Percentiles rank a stretch among this genome's conserved stretches.
Evolutionary conservation across 2,888 invertebrate species (phyloP).

Genomic region (Drosophila maculinotata): DNA sequence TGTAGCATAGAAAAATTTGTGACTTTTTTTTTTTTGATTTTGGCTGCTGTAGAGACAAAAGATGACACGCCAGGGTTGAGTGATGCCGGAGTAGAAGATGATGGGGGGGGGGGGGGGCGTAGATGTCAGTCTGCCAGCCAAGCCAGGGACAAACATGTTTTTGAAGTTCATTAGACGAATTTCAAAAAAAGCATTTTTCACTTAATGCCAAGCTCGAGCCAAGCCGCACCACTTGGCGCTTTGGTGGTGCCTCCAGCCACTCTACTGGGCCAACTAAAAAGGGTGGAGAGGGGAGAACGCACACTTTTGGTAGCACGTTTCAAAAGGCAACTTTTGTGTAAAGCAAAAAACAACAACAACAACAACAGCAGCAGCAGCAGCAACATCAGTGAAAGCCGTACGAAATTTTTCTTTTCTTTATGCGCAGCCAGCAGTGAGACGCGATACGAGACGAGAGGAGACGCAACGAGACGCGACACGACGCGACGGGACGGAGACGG

Average conservation of each 20-base stretch:
- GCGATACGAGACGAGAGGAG: conserved; percentile 17
- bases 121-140: conserved; percentile 57
- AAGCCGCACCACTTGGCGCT: conserved; percentile 64
- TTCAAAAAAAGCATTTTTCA: conserved; percentile 73
- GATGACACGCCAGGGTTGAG: conserved; percentile 79
- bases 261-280: conserved; percentile 1
- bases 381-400: conserved; percentile 61
- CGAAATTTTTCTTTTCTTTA: conserved; percentile 80
- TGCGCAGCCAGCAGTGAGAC: conserved; percentile 68
- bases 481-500: conserved; percentile 33
- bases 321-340: conserved; percentile 69
- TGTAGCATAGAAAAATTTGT: conserved; percentile 63
- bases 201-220: conserved; percentile 75
- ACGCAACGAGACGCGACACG: conserved; percentile 19
- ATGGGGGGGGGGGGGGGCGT: conserved; percentile 12
- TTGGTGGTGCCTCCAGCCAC: conserved; percentile 42
- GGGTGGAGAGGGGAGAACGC: conserved; percentile 34
- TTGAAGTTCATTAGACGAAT: conserved; percentile 84
- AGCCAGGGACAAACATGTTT: conserved; percentile 79
- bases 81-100: conserved; percentile 14
- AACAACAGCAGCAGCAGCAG: conserved; percentile 27
- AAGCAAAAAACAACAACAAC: conserved; percentile 40
- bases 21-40: conserved; percentile 52
- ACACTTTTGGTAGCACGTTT: conserved; percentile 66
- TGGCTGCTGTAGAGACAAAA: conserved; percentile 78